Base-by-base conservation (phyloP, 1,140 invertebrate species). In the Caenorhabditis briggsae region DNA sequence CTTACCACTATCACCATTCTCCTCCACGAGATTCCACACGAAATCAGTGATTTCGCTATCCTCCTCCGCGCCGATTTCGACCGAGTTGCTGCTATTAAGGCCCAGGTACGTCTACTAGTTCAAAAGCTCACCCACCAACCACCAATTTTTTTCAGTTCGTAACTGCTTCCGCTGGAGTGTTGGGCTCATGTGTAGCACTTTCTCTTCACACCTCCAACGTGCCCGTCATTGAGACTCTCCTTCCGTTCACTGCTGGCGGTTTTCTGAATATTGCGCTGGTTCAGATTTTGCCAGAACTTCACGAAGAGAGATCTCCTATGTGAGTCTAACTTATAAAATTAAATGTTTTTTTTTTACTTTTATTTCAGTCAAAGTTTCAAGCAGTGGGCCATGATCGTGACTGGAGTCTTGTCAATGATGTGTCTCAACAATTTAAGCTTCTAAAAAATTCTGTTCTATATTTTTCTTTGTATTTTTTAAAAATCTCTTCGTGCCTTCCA, bases 241-340 rank as follows among this genome's bases (percentile, higher is more conserved):
- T 87, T 46, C 86, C 86, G 18, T 87, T 87, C 61, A 87, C 86
- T 20, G 86, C 86, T 55, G 86, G 86, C 20, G 86, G 86, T 43
- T 87, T 87, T 48, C 87, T 87, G n/a, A 87, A 84, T 20, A 87
- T 87, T 58, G 86, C 86, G 25, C 82, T 87, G 2, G 48, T 53
- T 7, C 83, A 87, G 41, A 46, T 87, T 5, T n/a, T 87, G 2
- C 83, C 86, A 1, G 86, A 87, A 20, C 53, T 87, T 11, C 84
- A 78, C 48, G 82, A 84, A 20, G 86, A 87, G 55, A 87, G 20
- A 50, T 50, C 43, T 23, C 70, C 46, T 23, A 53, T 50, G 70
- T 78, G 46, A 43, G 65, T 20, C n/a, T 58, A 20, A 5, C 1
- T 6, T n/a, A 20, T n/a, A 0, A 2, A 58, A 8, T 3, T 58